Percentiles rank a stretch among this genome's conserved stretches.
Evolutionary conservation across 2,797 vertebrate species (phyloP).

Genomic region (Sitta carolinensis): DNA sequence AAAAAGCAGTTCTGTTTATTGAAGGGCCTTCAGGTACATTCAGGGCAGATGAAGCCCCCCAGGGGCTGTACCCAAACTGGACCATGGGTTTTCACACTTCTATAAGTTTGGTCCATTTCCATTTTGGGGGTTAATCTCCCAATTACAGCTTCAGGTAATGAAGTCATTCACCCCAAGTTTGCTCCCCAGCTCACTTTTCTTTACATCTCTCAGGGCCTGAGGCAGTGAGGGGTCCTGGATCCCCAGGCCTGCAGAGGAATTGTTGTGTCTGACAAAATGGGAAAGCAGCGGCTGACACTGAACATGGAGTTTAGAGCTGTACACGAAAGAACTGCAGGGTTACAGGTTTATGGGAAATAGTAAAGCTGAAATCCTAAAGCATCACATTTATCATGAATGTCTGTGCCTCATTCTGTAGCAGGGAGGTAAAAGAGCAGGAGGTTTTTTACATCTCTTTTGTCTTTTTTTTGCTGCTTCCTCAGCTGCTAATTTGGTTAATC

Average conservation of each 20-base stretch:
- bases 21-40: not conserved
- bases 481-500: not conserved
- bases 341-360: not conserved
- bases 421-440: not conserved
- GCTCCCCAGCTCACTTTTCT: not conserved
- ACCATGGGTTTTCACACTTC: not conserved
- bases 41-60: rapidly evolving
- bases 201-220: not conserved
- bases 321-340: not conserved
- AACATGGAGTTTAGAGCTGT: rapidly evolving
- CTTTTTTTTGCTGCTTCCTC: not conserved
- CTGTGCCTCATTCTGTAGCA: rapidly evolving
- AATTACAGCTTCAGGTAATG: not conserved
- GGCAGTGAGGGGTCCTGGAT: not conserved
- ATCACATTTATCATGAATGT: not conserved
- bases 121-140: not conserved
- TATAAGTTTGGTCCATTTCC: not conserved
- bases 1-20: not conserved
- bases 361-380: not conserved
- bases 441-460: not conserved
- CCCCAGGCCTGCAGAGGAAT: not conserved
- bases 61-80: not conserved
- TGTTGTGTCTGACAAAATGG: not conserved
- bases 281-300: not conserved
- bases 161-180: not conserved